phyloP scores from a whole-genome alignment of 2,797 vertebrate genomes.

The Picus viridis region DNA sequence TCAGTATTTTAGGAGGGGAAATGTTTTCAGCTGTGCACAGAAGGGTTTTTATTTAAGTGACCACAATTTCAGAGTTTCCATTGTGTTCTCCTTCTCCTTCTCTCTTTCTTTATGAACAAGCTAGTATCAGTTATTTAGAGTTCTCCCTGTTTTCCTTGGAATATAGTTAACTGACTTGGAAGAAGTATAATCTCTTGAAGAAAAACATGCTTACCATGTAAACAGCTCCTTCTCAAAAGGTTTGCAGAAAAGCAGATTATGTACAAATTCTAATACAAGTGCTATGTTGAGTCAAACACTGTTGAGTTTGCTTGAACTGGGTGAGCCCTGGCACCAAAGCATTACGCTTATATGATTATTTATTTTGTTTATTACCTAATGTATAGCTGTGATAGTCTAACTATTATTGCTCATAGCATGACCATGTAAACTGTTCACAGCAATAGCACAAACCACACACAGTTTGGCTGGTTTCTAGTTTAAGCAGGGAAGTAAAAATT shows the following conservation, averaged over 20 bases:
- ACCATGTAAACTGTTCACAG: neutral
- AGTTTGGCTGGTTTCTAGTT: neutral
- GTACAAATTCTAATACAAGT: slow-evolving; percentile 68
- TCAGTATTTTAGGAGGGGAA: slow-evolving; percentile 55
- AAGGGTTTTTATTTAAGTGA: slow-evolving; percentile 54
- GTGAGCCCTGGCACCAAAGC: slow-evolving; percentile 7
- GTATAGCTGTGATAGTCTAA: slow-evolving; percentile 40
- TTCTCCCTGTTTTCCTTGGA: slow-evolving; percentile 71
- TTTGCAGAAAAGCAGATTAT: slow-evolving; percentile 64
- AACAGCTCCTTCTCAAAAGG: slow-evolving; percentile 67
- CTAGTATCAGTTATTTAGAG: slow-evolving; percentile 55
- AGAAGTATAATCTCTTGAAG: slow-evolving; percentile 67
- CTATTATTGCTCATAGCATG: neutral
- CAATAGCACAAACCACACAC: slow-evolving; percentile 34
- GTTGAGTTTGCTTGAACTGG: slow-evolving; percentile 25
- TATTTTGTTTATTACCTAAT: slow-evolving; percentile 54
- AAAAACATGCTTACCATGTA: slow-evolving; percentile 70
- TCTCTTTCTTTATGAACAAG: slow-evolving; percentile 31
- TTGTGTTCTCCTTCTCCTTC: slow-evolving; percentile 35
- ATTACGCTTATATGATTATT: slow-evolving; percentile 54
- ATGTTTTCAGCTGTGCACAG: slow-evolving; percentile 50
- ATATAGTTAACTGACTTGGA: slow-evolving; percentile 75
- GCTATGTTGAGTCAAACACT: slow-evolving; percentile 21
- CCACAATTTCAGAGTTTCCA: slow-evolving; percentile 51
- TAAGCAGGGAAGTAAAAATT: slow-evolving; percentile 54